Base-by-base conservation (phyloP, 2,113 vertebrate species). In the Alces alces region DNA sequence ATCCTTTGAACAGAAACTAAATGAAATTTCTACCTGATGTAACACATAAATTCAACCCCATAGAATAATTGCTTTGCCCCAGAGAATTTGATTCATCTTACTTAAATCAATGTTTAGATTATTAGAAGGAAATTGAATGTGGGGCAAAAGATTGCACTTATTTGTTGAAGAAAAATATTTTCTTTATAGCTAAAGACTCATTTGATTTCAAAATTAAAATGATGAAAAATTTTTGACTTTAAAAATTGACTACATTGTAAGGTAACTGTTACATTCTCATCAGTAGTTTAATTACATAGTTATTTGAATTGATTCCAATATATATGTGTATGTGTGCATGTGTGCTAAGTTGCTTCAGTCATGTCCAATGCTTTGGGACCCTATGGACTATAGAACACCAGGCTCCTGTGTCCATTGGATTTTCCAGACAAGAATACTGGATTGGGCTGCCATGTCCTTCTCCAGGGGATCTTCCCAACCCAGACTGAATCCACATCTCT, bases 121-220 rank as follows among this genome's bases (percentile, higher is more conserved):
- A 3, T 64, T 86, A 60, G 12, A 86, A 84, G 30, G 27, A 89
- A 93, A 88, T 33, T 88, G 12, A 89, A 1, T 50, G 7, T 19
- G 4, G 94, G 30, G 3, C 4, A 43, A 93, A 52, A 84, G 28
- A 50, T 84, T 5, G 43, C 60, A 30, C 6, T 87, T 91, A 4
- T 25, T 50, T 82, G 3, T 43, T 85, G 39, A 43, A 80, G 25
- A 54, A 93, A 92, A 64, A 45, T 5, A 17, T 27, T 14, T 92
- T 91, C 2, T 12, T 4, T n/a, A 16, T 79, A 19, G 28, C 11
- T 43, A 76, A 91, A 93, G 6, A 84, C 36, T 45, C 30, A 70
- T 80, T 93, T 86, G 61, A 91, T 86, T 88, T 90, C 11, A 70
- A 87, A 95, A 73, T 85, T 88, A 47, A 76, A 82, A 85, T 55